Conservation (phyloP, 2,888 invertebrate species). For the Beris morrisii region DNA sequence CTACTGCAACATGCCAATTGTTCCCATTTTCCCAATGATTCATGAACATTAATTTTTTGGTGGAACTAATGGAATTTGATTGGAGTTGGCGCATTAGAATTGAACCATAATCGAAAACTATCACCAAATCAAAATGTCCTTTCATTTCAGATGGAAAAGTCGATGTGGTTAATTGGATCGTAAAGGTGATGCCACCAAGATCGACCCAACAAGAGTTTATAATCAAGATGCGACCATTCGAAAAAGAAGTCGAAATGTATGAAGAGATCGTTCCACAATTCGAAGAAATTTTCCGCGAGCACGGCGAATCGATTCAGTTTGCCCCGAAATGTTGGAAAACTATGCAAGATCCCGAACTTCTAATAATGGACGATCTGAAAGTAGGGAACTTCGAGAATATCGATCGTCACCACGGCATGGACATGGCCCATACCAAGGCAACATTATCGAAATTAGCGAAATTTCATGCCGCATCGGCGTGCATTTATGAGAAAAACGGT, state of each 20-base stretch:
- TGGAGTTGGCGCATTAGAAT: no score
- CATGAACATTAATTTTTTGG: no score
- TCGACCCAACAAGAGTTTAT: background rate
- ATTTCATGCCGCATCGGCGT: conserved; percentile 51
- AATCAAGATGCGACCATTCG: conserved; percentile 11
- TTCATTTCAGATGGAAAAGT: conserved; percentile 36
- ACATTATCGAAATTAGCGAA: conserved; percentile 48
- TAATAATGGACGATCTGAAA: conserved; percentile 50
- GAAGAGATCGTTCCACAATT: conserved; percentile 18
- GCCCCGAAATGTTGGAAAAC: conserved; percentile 20
- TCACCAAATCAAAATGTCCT: background rate
- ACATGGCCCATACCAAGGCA: conserved; percentile 44
- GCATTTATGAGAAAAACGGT: conserved; percentile 33
- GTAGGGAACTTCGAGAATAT: conserved; percentile 47
- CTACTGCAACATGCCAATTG: no score
- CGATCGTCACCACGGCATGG: conserved; percentile 46
- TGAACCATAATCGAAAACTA: background rate
- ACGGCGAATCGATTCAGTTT: conserved; percentile 10
- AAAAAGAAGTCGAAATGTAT: conserved; percentile 35
- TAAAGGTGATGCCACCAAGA: conserved; percentile 18
- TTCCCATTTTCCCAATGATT: no score
- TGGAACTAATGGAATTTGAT: no score
- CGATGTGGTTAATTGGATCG: conserved; percentile 1
- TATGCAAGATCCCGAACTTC: conserved; percentile 4
- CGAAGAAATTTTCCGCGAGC: conserved; percentile 14